These are phyloP conservation scores for Timandra comae DNA, from an alignment of 2,888 invertebrate genomes.

Conservation along the genomic window DNA sequence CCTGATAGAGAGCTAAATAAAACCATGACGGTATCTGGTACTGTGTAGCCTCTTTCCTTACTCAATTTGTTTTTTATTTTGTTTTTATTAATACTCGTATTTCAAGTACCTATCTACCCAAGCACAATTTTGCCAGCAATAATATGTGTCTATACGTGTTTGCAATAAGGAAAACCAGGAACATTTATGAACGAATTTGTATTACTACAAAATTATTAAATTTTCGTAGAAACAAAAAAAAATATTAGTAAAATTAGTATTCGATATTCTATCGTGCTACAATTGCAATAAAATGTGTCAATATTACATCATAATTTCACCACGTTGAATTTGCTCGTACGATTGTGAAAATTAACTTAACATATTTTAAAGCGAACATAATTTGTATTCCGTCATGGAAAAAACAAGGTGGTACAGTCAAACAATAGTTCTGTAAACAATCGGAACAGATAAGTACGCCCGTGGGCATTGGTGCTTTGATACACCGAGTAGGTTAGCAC, in stretches of 20 bases:
- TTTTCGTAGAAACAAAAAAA: too few relatives aligned
- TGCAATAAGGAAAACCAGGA: too few relatives aligned
- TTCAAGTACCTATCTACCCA: too few relatives aligned
- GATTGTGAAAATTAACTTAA: not conserved
- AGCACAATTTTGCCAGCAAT: too few relatives aligned
- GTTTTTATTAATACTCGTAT: too few relatives aligned
- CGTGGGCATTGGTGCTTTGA: slow-evolving; percentile 26
- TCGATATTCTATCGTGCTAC: not conserved
- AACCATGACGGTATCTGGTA: slow-evolving; percentile 34
- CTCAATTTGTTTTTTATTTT: too few relatives aligned
- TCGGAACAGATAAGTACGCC: slow-evolving; percentile 17
- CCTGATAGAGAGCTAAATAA: slow-evolving; percentile 39
- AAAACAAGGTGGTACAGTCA: slow-evolving; percentile 13
- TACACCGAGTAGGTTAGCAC: slow-evolving; percentile 43
- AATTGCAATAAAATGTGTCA: not conserved
- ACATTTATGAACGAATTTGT: too few relatives aligned
- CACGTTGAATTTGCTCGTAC: slow-evolving; percentile 1
- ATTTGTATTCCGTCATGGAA: too few relatives aligned
- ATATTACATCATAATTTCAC: slow-evolving; percentile 1
- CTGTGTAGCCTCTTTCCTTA: too few relatives aligned
- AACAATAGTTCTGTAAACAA: slow-evolving; percentile 17
- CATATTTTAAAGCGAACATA: too few relatives aligned
- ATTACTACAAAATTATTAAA: too few relatives aligned
- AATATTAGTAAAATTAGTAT: not conserved
- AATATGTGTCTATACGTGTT: too few relatives aligned